A percentile compares a stretch with the other conserved stretches of the same genome.
phyloP scores from a whole-genome alignment of 2,797 vertebrate genomes.

The Heliangelus exortis region DNA sequence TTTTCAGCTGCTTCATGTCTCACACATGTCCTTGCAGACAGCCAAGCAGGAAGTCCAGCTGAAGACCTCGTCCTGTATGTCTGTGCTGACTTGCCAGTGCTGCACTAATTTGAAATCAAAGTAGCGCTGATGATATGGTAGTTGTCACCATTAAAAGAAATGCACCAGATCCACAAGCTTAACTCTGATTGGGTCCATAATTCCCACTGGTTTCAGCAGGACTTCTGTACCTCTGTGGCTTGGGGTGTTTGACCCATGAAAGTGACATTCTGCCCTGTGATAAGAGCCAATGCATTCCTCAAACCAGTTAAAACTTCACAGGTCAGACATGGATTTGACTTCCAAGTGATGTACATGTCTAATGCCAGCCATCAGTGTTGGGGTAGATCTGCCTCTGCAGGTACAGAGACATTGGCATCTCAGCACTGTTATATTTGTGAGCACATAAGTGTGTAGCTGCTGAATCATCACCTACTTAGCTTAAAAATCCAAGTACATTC shows the following conservation, averaged over 20 bases:
- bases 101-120: not conserved
- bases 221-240: not conserved
- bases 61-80: not conserved
- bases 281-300: not conserved
- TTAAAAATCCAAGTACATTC: not conserved
- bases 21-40: not conserved
- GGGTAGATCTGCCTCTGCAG: not conserved
- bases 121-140: not conserved
- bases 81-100: not conserved
- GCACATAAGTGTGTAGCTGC: not conserved
- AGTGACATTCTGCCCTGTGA: not conserved
- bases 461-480: not conserved
- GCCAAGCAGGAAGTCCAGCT: not conserved
- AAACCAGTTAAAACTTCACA: not conserved
- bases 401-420: not conserved
- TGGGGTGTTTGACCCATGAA: not conserved
- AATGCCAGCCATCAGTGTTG: not conserved
- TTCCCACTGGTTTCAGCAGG: not conserved
- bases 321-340: not conserved
- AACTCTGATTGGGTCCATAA: not conserved
- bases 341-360: not conserved
- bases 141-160: not conserved
- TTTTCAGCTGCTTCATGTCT: not conserved
- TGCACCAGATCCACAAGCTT: not conserved
- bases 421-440: not conserved